These are phyloP conservation scores for Cynopterus sphinx DNA, from an alignment of 2,797 vertebrate species.

Conservation along the genomic window DNA sequence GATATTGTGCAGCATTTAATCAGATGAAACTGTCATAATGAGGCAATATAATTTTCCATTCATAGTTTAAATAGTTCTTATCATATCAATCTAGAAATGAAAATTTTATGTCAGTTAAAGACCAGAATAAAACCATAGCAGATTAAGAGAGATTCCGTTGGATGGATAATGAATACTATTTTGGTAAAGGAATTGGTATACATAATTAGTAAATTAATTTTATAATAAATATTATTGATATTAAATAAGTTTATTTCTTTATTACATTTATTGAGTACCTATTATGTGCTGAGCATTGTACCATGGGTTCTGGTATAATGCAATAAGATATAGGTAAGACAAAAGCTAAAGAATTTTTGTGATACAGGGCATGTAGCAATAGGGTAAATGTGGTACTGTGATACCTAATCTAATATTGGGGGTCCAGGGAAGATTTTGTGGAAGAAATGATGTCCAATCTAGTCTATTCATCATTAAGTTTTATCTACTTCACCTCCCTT, in stretches of 20 bases:
- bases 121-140: conserved; percentile 3
- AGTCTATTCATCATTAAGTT: not conserved
- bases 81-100: conserved; percentile 18
- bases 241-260: not conserved
- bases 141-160: not conserved
- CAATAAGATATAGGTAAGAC: not conserved
- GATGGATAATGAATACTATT: not conserved
- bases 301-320: not conserved
- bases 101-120: not conserved
- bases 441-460: not conserved
- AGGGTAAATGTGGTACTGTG: not conserved
- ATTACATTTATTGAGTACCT: not conserved
- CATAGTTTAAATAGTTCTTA: conserved; percentile 23
- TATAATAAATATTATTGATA: not conserved
- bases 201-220: not conserved
- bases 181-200: not conserved
- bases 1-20: not conserved
- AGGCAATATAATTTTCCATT: conserved; percentile 46
- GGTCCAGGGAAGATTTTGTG: not conserved
- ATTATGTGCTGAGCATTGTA: not conserved
- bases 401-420: not conserved
- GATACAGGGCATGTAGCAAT: not conserved
- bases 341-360: not conserved
- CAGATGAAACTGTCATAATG: not conserved
- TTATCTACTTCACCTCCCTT: not conserved